Evolutionary conservation across 2,113 vertebrate genomes (phyloP).

Genomic region (Oxyura jamaicensis): DNA sequence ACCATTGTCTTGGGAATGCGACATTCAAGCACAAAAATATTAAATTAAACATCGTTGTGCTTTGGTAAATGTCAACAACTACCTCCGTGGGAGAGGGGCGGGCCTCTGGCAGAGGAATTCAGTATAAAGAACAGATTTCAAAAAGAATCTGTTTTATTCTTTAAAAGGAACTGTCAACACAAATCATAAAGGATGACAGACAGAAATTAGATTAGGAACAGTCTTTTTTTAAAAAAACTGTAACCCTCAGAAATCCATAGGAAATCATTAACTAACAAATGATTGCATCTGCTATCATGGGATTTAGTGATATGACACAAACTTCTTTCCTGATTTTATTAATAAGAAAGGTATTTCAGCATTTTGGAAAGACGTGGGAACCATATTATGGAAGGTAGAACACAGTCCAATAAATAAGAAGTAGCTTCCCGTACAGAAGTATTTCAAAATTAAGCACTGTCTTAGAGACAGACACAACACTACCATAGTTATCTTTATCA

Average conservation of each 20-base stretch:
- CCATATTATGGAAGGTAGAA: not conserved
- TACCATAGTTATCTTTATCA: not conserved
- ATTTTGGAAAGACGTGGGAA: not conserved
- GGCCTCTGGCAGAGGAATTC: constrained; percentile 10
- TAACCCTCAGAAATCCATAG: constrained; percentile 12
- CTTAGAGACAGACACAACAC: not conserved
- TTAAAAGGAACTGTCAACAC: constrained; percentile 51
- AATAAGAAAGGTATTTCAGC: not conserved
- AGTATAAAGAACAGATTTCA: constrained; percentile 32
- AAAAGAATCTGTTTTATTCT: constrained; percentile 38
- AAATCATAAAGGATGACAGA: constrained; percentile 39
- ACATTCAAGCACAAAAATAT: constrained; percentile 58
- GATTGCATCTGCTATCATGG: not conserved
- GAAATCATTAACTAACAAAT: constrained; percentile 27
- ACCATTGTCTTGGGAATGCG: not conserved
- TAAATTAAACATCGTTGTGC: constrained; percentile 56
- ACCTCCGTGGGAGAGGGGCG: constrained; percentile 12
- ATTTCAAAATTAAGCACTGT: not conserved
- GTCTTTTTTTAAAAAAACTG: not conserved
- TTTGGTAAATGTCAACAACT: constrained; percentile 69
- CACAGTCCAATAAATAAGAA: not conserved
- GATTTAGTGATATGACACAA: not conserved
- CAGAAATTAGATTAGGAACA: constrained; percentile 35
- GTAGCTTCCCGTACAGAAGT: not conserved
- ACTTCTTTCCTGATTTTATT: not conserved